Conservation (phyloP, 2,113 vertebrate species). For the Python bivittatus region DNA sequence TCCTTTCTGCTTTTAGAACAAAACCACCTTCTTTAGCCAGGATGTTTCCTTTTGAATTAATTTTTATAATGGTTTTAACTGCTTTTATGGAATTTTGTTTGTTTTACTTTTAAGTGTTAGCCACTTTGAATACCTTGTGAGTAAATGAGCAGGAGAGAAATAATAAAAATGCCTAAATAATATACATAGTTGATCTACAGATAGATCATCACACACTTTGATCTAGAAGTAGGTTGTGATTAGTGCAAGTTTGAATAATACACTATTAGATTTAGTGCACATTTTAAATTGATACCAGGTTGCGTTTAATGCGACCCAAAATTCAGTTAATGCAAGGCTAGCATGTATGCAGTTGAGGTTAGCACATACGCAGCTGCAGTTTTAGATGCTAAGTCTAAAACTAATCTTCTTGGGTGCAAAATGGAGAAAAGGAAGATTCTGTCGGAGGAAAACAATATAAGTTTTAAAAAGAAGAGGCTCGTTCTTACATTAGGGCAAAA, state of each 20-base stretch:
- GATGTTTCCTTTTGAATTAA: not conserved
- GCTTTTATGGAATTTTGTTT: not conserved
- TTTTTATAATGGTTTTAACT: not conserved
- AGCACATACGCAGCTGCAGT: too few relatives aligned
- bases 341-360: too few relatives aligned
- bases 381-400: too few relatives aligned
- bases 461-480: not conserved
- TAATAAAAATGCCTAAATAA: not conserved
- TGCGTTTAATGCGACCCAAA: not conserved
- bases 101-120: not conserved
- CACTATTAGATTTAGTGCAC: not conserved
- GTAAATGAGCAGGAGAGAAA: not conserved
- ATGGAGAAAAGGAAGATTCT: not conserved
- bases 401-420: not conserved
- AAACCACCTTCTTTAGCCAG: not conserved
- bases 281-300: not conserved
- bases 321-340: not conserved
- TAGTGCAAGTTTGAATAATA: not conserved
- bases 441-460: not conserved
- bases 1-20: not conserved
- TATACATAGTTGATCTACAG: not conserved
- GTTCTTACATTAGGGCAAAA: not conserved
- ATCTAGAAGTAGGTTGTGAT: not conserved
- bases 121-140: not conserved
- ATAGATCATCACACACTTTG: not conserved